Percentiles rank a stretch among this genome's conserved stretches.
Conservation (phyloP, 2,888 invertebrate genomes). For the Leptinotarsa rubiginosa region DNA sequence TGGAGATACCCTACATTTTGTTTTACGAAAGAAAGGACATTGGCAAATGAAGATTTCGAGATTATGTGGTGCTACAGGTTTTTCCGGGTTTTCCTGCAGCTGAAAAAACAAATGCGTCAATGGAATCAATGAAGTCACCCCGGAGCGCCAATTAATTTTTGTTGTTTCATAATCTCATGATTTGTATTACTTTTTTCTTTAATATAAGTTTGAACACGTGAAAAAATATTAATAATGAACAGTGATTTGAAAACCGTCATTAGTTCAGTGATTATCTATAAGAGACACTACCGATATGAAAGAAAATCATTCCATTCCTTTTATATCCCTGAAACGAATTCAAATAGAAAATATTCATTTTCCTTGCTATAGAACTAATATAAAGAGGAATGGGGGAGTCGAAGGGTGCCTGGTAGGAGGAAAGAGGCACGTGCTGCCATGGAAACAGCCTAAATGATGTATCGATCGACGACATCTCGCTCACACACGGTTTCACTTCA, state of each 20-base stretch:
- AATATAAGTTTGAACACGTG: background rate
- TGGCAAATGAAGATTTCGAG: no score
- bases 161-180: no score
- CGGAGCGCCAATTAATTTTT: no score
- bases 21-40: no score
- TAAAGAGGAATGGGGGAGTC: constrained; percentile 58
- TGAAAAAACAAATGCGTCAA: no score
- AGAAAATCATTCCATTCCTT: background rate
- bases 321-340: constrained; percentile 56
- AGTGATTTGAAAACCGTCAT: background rate
- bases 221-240: background rate
- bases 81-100: no score
- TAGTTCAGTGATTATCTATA: background rate
- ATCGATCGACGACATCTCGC: constrained; percentile 67
- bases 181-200: no score
- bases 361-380: constrained; percentile 64
- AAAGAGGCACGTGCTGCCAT: constrained; percentile 68
- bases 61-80: no score
- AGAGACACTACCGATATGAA: background rate
- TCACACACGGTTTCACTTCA: constrained; percentile 45
- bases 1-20: no score
- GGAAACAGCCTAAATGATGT: constrained; percentile 70
- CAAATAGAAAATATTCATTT: constrained; percentile 66
- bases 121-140: no score
- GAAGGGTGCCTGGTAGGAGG: constrained; percentile 58